These are phyloP conservation scores for Drosophila pseudotalamancana DNA, from an alignment of 2,888 invertebrate species.

Conservation along the genomic window DNA sequence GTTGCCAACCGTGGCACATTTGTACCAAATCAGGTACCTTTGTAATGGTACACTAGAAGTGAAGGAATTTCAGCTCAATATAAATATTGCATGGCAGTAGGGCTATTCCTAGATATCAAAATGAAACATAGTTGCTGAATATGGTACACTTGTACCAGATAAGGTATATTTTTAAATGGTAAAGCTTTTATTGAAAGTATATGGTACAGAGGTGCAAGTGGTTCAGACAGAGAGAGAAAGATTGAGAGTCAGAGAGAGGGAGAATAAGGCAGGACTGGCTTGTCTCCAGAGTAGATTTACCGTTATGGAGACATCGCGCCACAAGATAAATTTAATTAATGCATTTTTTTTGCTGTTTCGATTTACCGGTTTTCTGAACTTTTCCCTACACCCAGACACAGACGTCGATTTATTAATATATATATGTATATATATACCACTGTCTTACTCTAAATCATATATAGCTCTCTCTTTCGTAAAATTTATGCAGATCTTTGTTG, in stretches of 20 bases:
- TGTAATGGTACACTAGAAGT: too few species aligned
- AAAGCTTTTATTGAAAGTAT: too few species aligned
- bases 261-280: conserved; percentile 1
- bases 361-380: conserved; percentile 71
- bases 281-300: conserved; percentile 34
- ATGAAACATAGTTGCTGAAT: too few species aligned
- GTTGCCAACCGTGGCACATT: too few species aligned
- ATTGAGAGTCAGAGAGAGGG: not conserved
- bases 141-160: too few species aligned
- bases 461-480: conserved; percentile 37
- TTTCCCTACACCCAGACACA: conserved; percentile 57
- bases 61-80: too few species aligned
- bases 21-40: too few species aligned
- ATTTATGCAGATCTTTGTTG: conserved; percentile 57
- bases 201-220: too few species aligned
- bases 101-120: too few species aligned
- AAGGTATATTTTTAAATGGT: too few species aligned
- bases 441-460: conserved; percentile 13
- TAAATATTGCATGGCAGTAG: too few species aligned
- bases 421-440: not conserved
- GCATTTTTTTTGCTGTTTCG: conserved; percentile 51
- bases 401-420: conserved; percentile 25
- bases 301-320: conserved; percentile 46
- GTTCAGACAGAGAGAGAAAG: not conserved
- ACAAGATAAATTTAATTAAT: conserved; percentile 69